Evolutionary conservation across 2,888 invertebrate genomes (phyloP).

Genomic region (Melieria picta): DNA sequence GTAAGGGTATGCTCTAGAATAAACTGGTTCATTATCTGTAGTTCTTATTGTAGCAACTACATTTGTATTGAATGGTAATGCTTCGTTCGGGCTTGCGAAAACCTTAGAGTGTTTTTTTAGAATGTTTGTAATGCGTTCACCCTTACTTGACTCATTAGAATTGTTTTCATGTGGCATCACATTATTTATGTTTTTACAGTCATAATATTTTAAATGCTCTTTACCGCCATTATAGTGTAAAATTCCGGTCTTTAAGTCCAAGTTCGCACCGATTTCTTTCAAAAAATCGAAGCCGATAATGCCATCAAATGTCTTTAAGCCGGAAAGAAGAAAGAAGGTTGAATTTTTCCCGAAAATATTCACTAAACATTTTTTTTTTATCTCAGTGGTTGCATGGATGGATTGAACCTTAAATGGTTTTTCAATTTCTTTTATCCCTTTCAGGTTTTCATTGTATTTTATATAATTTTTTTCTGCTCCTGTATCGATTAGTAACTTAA

Average conservation of each 20-base stretch:
- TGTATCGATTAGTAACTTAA: conserved; percentile 33
- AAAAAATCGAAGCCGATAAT: conserved; percentile 41
- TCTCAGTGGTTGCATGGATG: conserved; percentile 20
- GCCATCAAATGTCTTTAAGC: conserved; percentile 29
- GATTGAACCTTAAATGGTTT: conserved; percentile 28
- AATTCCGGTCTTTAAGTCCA: conserved; percentile 29
- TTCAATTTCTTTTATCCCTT: conserved; percentile 9
- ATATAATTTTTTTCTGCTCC: conserved; percentile 33
- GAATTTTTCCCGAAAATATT: conserved; percentile 23
- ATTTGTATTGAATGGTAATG: conserved; percentile 24
- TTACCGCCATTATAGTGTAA: conserved; percentile 24
- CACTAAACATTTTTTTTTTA: conserved; percentile 25
- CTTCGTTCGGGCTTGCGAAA: conserved; percentile 23
- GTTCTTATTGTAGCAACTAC: conserved; percentile 24
- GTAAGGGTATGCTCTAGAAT: not conserved
- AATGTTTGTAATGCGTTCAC: conserved; percentile 5
- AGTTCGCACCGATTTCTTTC: conserved; percentile 26
- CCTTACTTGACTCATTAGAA: too few relatives aligned
- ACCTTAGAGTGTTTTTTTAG: conserved; percentile 12
- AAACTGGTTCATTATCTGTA: conserved; percentile 15
- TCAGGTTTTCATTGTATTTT: conserved; percentile 9
- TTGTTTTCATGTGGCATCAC: not conserved
- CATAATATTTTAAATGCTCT: conserved; percentile 26
- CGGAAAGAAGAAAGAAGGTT: conserved; percentile 24
- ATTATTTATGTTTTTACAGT: conserved; percentile 21